These are phyloP conservation scores for Eurytoma adleriae DNA, from an alignment of 2,888 invertebrate genomes.

Conservation along the genomic window DNA sequence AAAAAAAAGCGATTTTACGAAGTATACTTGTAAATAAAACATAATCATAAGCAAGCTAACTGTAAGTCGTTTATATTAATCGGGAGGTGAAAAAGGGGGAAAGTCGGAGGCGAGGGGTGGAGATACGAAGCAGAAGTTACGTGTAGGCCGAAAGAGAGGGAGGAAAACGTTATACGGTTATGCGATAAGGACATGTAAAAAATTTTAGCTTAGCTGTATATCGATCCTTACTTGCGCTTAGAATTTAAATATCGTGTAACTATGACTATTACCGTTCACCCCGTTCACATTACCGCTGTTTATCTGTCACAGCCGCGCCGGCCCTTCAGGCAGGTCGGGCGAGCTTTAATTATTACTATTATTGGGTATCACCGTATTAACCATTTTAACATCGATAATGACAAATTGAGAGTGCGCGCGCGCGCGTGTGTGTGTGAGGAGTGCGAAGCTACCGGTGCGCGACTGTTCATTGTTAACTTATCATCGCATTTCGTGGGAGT, in stretches of 20 bases:
- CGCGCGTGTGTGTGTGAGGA: background rate
- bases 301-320: constrained; percentile 52
- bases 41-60: constrained; percentile 58
- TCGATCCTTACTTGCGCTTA: constrained; percentile 66
- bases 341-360: constrained; percentile 52
- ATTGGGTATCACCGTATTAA: constrained; percentile 55
- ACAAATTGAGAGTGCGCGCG: background rate
- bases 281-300: constrained; percentile 54
- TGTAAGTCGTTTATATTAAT: constrained; percentile 62
- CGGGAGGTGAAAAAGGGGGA: constrained; percentile 9
- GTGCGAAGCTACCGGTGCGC: constrained; percentile 36
- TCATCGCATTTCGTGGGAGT: constrained; percentile 45
- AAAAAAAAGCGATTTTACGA: constrained; percentile 45
- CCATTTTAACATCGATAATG: constrained; percentile 52
- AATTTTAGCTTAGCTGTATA: constrained; percentile 67
- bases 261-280: constrained; percentile 58
- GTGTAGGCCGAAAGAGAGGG: background rate
- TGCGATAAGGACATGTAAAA: constrained; percentile 63
- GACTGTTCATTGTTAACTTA: constrained; percentile 56
- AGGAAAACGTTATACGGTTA: constrained; percentile 61
- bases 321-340: background rate
- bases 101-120: background rate
- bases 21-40: constrained; percentile 61
- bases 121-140: background rate
- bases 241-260: constrained; percentile 59